Base-by-base conservation (phyloP, 1,140 invertebrate species). In the Bombus affinis region DNA sequence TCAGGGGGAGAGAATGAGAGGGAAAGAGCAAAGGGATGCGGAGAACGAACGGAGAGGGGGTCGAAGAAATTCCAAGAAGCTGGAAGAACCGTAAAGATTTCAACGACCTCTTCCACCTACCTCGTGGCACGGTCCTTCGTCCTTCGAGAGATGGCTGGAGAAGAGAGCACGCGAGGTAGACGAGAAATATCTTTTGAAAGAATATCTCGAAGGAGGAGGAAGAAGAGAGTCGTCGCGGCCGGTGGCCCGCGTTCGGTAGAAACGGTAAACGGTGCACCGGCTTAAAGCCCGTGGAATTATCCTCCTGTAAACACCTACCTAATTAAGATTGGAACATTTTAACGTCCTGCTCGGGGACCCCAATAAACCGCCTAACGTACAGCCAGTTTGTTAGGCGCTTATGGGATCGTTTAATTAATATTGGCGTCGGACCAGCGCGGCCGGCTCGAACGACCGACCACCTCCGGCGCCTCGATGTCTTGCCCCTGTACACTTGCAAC, bases 261-360 rank as follows among this genome's bases (percentile, higher is more conserved):
- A 89, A 89, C 84, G 79, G 84, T 86, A 59, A 83, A 86, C 81
- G 74, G 85, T 77, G 81, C 88, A 85, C 81, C 89, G 76, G 89
- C 89, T 88, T 84, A 81, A 90, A 70, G 76, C 80, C 91, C 87
- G 85, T 85, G 90, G 90, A 94, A 94, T 93, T 92, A 94, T 95
- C 91, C 92, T 92, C 92, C 93, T 94, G 93, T 94, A 95, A 95
- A 95, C 94, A 95, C 94, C 94, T 95, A 94, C 92, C 94, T 95
- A 95, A 95, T 95, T 95, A 95, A 95, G 94, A 95, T 95, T 94
- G 94, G 93, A 94, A 95, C 94, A 94, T 95, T 94, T 95, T 94
- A 95, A 94, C 93, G 93, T 94, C 92, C 86, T 89, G 86, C 89
- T 90, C 86, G 91, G 91, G 88, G 92, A 93, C 86, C 90, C 91